Percentiles rank a stretch among this genome's conserved stretches.
Conservation (phyloP, 2,113 vertebrate genomes). For the Muntiacus muntjak region DNA sequence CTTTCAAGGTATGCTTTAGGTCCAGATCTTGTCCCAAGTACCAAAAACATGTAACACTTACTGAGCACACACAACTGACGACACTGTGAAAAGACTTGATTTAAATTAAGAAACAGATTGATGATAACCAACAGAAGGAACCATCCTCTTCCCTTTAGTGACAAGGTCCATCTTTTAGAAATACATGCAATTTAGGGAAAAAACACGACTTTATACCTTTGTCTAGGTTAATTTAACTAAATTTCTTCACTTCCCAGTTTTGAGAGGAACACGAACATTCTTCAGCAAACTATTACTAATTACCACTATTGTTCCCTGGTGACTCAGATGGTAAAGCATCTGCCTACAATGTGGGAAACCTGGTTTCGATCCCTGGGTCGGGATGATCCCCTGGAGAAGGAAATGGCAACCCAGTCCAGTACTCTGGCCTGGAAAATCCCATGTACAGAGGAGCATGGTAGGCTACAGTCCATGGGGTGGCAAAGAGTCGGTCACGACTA, state of each 20-base stretch:
- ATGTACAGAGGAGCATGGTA: accelerated
- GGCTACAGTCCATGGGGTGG: not conserved
- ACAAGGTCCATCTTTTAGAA: not conserved
- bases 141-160: not conserved
- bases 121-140: not conserved
- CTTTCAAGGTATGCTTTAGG: not conserved
- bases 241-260: not conserved
- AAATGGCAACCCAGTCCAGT: not conserved
- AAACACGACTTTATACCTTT: not conserved
- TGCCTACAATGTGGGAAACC: not conserved
- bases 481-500: not conserved
- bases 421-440: not conserved
- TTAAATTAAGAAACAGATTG: not conserved
- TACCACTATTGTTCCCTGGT: not conserved
- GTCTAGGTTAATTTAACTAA: not conserved
- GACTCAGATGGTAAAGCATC: not conserved
- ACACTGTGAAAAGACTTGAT: not conserved
- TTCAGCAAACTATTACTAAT: not conserved
- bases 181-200: not conserved
- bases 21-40: not conserved
- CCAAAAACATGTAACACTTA: not conserved
- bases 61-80: not conserved
- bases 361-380: not conserved
- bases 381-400: not conserved
- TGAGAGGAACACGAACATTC: not conserved